Evolutionary conservation across 35 echinoderm and acorn worm genomes (phyloP).

Genomic region (Apostichopus californicus): DNA sequence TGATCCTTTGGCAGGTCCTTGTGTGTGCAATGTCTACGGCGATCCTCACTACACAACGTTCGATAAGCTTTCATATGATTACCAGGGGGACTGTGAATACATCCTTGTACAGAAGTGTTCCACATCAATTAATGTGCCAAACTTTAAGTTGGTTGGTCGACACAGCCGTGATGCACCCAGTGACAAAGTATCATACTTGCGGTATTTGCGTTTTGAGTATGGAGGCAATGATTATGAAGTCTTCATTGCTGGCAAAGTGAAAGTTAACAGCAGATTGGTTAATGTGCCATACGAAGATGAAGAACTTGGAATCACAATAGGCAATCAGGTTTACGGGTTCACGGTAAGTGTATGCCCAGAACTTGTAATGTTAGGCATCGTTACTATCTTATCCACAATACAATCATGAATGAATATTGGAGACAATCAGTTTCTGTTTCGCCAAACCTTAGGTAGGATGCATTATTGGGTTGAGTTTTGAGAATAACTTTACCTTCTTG

Average conservation of each 20-base stretch:
- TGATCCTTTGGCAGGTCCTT: neutral
- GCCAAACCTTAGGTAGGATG: too few relatives aligned
- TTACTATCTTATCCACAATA: too few relatives aligned
- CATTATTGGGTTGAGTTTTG: too few relatives aligned
- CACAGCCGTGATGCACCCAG: neutral
- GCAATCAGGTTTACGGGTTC: neutral
- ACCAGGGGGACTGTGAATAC: slow-evolving; percentile 88
- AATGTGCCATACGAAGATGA: neutral
- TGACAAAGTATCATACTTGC: neutral
- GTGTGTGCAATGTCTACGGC: slow-evolving; percentile 71
- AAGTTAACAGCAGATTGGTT: neutral
- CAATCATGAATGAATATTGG: too few relatives aligned
- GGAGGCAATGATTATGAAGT: neutral
- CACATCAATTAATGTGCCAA: neutral
- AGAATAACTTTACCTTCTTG: too few relatives aligned
- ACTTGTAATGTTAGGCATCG: too few relatives aligned
- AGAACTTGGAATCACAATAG: neutral
- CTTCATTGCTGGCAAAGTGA: neutral
- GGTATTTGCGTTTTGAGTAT: neutral
- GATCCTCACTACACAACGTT: slow-evolving; percentile 86
- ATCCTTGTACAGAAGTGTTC: slow-evolving; percentile 52
- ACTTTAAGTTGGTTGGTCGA: neutral
- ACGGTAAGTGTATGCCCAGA: neutral
- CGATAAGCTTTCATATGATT: slow-evolving; percentile 66
- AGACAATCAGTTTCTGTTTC: too few relatives aligned